phyloP scores from a whole-genome alignment of 2,113 vertebrate species.

The Nicator chloris region DNA sequence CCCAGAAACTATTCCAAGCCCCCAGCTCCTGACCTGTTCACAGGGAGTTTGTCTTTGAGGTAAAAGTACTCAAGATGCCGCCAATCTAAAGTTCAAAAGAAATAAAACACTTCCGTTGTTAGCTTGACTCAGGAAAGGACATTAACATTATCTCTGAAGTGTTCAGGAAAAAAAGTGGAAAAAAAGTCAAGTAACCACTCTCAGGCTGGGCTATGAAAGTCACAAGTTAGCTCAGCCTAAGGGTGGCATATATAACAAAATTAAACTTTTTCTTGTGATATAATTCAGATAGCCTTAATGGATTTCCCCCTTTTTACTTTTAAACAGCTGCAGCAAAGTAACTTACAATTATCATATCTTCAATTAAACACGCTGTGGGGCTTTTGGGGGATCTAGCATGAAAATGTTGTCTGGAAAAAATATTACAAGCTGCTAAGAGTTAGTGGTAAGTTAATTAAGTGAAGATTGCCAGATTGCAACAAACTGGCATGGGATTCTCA shows the following conservation, averaged over 20 bases:
- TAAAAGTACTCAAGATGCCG: background rate
- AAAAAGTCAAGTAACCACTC: background rate
- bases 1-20: background rate
- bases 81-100: background rate
- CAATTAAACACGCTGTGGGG: constrained; percentile 31
- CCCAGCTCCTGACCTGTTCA: background rate
- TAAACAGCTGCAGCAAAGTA: constrained; percentile 36
- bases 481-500: background rate
- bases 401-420: background rate
- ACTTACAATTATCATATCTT: constrained; percentile 28
- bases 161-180: background rate
- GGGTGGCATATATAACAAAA: constrained; percentile 2
- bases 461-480: constrained; percentile 5
- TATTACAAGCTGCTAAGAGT: background rate
- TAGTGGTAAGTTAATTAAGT: constrained; percentile 27
- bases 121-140: background rate
- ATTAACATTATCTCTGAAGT: background rate
- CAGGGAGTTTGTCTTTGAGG: background rate
- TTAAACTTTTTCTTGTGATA: background rate
- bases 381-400: background rate
- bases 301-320: background rate
- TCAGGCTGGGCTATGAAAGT: background rate
- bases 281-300: constrained; percentile 16
- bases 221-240: constrained; percentile 21
- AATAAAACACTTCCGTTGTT: background rate